Evolutionary conservation across 2,113 vertebrate genomes (phyloP), one percentile per base, ranked within the genome.

Genomic region (Mirounga angustirostris): DNA sequence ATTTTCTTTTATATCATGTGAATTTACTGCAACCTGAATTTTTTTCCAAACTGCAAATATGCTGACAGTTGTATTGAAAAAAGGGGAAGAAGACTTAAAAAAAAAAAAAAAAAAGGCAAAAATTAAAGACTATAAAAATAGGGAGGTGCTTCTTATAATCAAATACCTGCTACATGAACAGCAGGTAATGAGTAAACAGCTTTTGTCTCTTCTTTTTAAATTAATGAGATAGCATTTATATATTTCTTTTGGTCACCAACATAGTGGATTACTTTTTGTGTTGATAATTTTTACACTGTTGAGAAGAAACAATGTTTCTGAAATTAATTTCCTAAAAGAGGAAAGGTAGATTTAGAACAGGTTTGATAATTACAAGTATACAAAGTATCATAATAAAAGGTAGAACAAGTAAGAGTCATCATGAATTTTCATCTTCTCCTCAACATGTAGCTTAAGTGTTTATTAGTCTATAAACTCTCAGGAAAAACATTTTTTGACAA

Each of bases 111-210:
- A 61, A 59, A 6, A 15, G 36, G 5, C 26, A 95, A 76, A 81
- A 89, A 46, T 40, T 52, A 94, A 94, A 96, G 84, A 91, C n/a
- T 73, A 33, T 54, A 59, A 84, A 82, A 85, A 67, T 58, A 78
- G 43, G 15, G 1, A 82, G 79, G 24, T 46, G 1, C 85, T 96
- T 92, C 54, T 93, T 94, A 2, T 28, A 65, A 46, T 88, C 46
- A 81, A 92, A 59, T 82, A 74, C 33, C 28, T 52, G 21, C 59
- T 89, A 71, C 13, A 79, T 30, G 58, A 89, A 61, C 2, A 81
- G 30, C 40, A 50, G 24, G 50, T 94, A 67, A 94, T n/a, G 19
- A 78, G 18, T 58, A 13, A 89, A 83, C 5, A 30, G 5, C n/a
- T 90, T 61, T 94, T 63, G 21, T 56, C n/a, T 92, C 54, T 97